These are phyloP conservation scores for Plotosus lineatus DNA, from an alignment of 2,113 vertebrate species.

Conservation along the genomic window DNA sequence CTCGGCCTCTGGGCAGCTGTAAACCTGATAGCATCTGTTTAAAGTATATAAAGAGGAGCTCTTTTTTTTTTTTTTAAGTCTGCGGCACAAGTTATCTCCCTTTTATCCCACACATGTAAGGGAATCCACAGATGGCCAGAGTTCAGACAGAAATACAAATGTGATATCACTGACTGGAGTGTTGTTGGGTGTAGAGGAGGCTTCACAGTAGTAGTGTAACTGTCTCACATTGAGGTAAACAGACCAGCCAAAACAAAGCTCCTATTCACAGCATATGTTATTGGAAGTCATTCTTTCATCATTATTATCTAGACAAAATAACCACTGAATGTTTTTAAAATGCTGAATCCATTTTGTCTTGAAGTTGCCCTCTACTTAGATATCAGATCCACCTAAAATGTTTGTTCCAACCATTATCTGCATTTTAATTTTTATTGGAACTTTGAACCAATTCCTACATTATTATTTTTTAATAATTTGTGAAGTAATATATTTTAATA, in stretches of 20 bases:
- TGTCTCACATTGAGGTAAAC: constrained; percentile 53
- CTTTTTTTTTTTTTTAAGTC: constrained; percentile 59
- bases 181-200: constrained; percentile 16
- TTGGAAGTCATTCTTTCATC: constrained; percentile 56
- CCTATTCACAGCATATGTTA: constrained; percentile 41
- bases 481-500: too few species aligned
- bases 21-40: constrained; percentile 74
- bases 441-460: neutral
- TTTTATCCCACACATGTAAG: constrained; percentile 61
- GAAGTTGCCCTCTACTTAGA: constrained; percentile 45
- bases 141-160: constrained; percentile 63
- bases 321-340: constrained; percentile 53
- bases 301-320: constrained; percentile 68
- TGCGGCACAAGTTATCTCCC: constrained; percentile 63
- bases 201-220: constrained; percentile 47
- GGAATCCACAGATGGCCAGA: constrained; percentile 61
- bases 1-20: constrained; percentile 64
- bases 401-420: constrained; percentile 54
- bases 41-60: constrained; percentile 60
- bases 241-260: constrained; percentile 55
- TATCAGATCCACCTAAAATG: constrained; percentile 56
- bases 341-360: constrained; percentile 52
- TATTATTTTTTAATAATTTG: neutral
- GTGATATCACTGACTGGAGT: constrained; percentile 56
- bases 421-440: neutral